phyloP scores from a whole-genome alignment of 1,140 invertebrate species.

The Apis laboriosa region DNA sequence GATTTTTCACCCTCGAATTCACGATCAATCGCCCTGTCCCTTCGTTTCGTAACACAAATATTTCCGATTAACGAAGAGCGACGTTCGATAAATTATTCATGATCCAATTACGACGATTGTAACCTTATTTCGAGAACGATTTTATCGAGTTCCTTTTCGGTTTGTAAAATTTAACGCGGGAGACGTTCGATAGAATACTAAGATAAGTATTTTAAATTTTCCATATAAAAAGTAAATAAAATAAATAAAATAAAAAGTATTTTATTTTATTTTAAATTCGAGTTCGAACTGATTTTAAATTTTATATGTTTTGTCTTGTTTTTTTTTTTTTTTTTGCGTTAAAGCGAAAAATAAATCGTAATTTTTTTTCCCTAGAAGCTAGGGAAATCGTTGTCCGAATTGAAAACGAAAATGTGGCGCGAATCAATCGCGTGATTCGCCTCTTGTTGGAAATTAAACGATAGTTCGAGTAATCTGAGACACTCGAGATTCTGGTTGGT shows the following conservation, averaged over 20 bases:
- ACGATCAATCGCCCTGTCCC: not conserved
- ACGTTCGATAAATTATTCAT: constrained; percentile 39
- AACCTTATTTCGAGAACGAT: not conserved
- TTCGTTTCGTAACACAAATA: constrained; percentile 9
- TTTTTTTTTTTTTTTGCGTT: too few relatives aligned
- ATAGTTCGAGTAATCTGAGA: constrained; percentile 34
- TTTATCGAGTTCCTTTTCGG: not conserved
- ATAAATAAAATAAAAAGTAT: too few relatives aligned
- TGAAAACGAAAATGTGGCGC: constrained; percentile 1
- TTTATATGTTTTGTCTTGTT: too few relatives aligned
- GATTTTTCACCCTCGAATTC: constrained; percentile 10
- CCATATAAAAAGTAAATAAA: too few relatives aligned
- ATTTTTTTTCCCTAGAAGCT: too few relatives aligned
- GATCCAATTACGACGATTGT: constrained; percentile 17
- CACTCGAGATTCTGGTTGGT: constrained; percentile 38
- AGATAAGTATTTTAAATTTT: not conserved
- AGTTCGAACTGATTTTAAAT: too few relatives aligned
- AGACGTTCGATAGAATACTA: not conserved
- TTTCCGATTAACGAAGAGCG: constrained; percentile 16
- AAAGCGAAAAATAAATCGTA: too few relatives aligned
- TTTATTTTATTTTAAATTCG: too few relatives aligned
- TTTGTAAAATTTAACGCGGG: not conserved
- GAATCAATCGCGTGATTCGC: constrained; percentile 37
- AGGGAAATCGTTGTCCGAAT: not conserved
- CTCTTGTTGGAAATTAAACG: constrained; percentile 36